phyloP scores from a whole-genome alignment of 92 coral and sea anemone species.

The Phymanthus crucifer region DNA sequence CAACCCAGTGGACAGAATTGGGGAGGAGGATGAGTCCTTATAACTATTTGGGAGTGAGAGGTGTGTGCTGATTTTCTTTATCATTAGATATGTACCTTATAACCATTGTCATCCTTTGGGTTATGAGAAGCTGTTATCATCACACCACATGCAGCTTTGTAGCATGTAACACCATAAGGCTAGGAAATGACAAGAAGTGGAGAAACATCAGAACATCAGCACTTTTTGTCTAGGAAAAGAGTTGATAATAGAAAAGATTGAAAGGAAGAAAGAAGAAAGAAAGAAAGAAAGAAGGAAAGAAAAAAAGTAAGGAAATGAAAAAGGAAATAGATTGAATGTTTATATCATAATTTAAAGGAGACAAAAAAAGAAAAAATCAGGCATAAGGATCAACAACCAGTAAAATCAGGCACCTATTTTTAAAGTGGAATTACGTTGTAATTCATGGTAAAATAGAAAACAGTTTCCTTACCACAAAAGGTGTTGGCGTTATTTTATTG shows the following conservation, averaged over 20 bases:
- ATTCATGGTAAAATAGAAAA: background rate
- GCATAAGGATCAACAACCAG: background rate
- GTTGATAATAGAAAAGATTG: background rate
- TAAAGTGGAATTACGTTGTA: background rate
- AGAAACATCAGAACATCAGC: background rate
- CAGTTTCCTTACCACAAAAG: conserved; percentile 81
- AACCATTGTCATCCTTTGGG: conserved; percentile 99
- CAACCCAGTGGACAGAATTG: too few species aligned
- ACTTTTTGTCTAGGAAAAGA: background rate
- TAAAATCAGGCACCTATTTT: background rate
- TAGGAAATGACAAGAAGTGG: conserved; percentile 7
- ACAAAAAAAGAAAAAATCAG: background rate
- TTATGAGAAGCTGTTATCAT: conserved; percentile 99
- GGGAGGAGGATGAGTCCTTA: too few species aligned
- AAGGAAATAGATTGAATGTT: background rate
- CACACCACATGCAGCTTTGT: conserved; percentile 80
- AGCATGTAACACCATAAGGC: conserved; percentile 80
- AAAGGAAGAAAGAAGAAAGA: background rate
- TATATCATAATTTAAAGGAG: background rate
- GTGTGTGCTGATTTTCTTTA: too few species aligned
- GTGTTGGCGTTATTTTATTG: conserved; percentile 88
- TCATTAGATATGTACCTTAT: conserved; percentile 64
- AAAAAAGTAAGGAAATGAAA: background rate
- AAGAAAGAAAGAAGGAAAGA: background rate
- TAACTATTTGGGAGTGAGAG: too few species aligned